Percentiles rank a stretch among this genome's conserved stretches.
These are phyloP conservation scores for Galerucella nymphaeae DNA, from an alignment of 2,888 invertebrate genomes.

Conservation along the genomic window DNA sequence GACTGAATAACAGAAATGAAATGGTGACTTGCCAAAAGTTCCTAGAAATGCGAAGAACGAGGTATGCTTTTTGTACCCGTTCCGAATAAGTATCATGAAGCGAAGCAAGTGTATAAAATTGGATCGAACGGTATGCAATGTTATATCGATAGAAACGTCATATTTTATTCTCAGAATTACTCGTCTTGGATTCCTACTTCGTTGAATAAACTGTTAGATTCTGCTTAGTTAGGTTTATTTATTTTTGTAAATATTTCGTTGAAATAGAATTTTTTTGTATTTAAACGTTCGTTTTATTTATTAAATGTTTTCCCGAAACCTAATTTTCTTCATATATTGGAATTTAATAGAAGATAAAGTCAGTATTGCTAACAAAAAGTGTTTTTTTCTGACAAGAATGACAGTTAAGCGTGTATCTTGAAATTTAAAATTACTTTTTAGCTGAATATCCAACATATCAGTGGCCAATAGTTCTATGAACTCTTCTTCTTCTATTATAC, in stretches of 20 bases:
- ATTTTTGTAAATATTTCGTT: conserved; percentile 38
- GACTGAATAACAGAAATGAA: too few species aligned
- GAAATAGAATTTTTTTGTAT: conserved; percentile 32
- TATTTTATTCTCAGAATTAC: conserved; percentile 66
- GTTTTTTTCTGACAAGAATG: too few species aligned
- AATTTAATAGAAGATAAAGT: too few species aligned
- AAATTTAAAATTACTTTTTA: too few species aligned
- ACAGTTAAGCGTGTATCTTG: too few species aligned
- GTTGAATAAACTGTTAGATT: conserved; percentile 61
- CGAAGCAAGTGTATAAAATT: conserved; percentile 86
- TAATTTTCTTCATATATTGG: too few species aligned
- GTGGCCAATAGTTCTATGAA: too few species aligned
- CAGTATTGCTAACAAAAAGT: too few species aligned
- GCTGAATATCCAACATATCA: too few species aligned
- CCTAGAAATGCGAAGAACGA: conserved; percentile 84
- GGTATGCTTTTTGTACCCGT: conserved; percentile 92
- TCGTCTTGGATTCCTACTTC: conserved; percentile 63
- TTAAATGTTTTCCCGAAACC: too few species aligned
- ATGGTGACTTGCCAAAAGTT: too few species aligned
- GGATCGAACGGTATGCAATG: conserved; percentile 77
- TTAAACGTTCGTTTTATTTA: neutral
- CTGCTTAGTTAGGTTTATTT: conserved; percentile 52
- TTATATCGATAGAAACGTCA: conserved; percentile 86
- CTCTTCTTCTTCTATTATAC: too few species aligned
- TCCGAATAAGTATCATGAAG: conserved; percentile 84